Base-by-base conservation (phyloP, 2,888 invertebrate genomes). In the Limnephilus auricula region DNA sequence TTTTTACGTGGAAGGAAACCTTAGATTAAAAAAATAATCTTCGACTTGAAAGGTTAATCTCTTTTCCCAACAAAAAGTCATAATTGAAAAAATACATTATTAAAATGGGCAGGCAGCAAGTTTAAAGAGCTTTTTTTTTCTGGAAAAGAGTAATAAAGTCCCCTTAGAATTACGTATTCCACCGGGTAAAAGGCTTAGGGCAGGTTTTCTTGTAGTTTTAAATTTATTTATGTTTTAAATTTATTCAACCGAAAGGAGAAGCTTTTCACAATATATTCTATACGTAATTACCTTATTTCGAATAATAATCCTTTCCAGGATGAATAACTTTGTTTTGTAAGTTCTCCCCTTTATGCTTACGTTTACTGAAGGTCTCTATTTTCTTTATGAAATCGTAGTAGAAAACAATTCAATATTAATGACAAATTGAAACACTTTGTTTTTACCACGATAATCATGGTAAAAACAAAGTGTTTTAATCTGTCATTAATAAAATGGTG, bases 271-370 rank as follows among this genome's bases (percentile, higher is more conserved):
- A 84, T 40, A n/a, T 34, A 40, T 84, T 84, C 12, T 34, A 40
- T 37, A 37, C 84, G 84, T 84, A 84, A 84, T 84, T 84, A 37
- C 30, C 30, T 84, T 84, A 84, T 40, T 84, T 84, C 84, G 30
- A 37, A 65, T 25, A 65, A 65, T 65, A 65, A 84, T 84, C 40
- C 37, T 84, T 84, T 84, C 40, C 25, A 25, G 37, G 37, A 40
- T 40, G 2, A n/a, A 37, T n/a, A 84, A 84, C 6, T 12, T 37
- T 32, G 30, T 83, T 84, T n/a, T 37, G 50, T 65, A 65, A 65
- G 2, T 18, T 5, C 5, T 18, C 0, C 18, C 18, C 50, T 45
- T 13, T 0, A 45, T 45, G 40, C 0, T 45, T 45, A 45, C 3
- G 10, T 65, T 65, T 65, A 65, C 6, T 65, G 18, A 65, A 6